Conservation (phyloP, 2,113 vertebrate genomes). For the Nibea coibor region DNA sequence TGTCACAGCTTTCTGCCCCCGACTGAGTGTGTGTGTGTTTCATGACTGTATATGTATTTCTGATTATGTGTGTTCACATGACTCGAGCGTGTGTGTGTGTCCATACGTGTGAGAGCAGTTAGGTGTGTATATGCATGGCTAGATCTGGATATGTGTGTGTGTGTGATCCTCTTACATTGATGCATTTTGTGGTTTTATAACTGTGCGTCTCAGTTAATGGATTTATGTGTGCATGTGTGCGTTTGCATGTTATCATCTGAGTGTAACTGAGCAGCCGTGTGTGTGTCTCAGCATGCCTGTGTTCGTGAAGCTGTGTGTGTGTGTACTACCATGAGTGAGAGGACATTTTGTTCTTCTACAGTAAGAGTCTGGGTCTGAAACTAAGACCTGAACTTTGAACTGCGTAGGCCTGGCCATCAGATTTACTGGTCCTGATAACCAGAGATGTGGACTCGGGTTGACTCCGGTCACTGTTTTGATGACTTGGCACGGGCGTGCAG, state of each 20-base stretch:
- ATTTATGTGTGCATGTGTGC: background rate
- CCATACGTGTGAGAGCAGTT: background rate
- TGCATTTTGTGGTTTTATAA: background rate
- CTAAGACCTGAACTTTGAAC: too few species aligned
- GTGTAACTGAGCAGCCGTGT: background rate
- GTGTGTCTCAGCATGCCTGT: background rate
- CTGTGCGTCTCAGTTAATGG: background rate
- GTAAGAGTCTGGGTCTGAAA: too few species aligned
- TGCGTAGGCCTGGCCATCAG: background rate
- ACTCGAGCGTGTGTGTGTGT: background rate
- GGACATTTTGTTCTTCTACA: too few species aligned
- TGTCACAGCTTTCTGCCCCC: conserved; percentile 42
- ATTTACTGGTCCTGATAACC: background rate
- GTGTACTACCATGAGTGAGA: background rate
- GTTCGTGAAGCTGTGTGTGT: background rate
- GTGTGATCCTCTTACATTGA: background rate
- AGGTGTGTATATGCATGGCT: conserved; percentile 10
- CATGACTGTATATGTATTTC: background rate
- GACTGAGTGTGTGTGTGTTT: background rate
- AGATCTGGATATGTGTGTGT: background rate
- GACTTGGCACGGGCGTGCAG: too few species aligned
- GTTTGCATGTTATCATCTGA: background rate
- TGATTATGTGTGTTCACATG: background rate
- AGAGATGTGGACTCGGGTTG: too few species aligned
- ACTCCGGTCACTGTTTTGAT: too few species aligned